Conservation (phyloP, 2,888 invertebrate genomes). For the Chelonus formosanus region DNA sequence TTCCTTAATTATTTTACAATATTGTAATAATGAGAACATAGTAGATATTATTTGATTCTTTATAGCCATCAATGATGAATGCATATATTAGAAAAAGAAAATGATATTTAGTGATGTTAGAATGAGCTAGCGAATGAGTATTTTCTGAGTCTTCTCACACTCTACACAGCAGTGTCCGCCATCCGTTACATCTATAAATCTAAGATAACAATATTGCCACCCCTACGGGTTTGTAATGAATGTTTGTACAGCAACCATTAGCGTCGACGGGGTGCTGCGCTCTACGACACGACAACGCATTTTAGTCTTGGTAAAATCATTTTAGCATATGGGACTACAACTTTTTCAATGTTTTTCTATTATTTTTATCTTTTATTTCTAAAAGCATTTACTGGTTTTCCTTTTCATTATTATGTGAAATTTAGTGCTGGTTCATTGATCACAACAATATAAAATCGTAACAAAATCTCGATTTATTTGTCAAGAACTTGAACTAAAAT, state of each 20-base stretch:
- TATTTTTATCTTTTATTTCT: constrained; percentile 31
- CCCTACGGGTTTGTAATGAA: constrained; percentile 60
- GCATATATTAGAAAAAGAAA: too few species aligned
- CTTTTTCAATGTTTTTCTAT: constrained; percentile 38
- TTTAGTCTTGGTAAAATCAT: constrained; percentile 52
- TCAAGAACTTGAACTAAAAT: constrained; percentile 32
- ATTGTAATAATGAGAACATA: too few species aligned
- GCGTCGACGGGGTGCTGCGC: constrained; percentile 50
- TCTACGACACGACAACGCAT: constrained; percentile 24
- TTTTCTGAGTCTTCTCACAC: constrained; percentile 30
- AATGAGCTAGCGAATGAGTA: constrained; percentile 34
- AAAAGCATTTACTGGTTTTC: neutral
- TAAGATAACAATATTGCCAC: constrained; percentile 64
- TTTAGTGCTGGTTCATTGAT: neutral
- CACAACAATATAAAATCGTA: constrained; percentile 18
- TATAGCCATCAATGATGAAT: too few species aligned
- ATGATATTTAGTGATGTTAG: constrained; percentile 34
- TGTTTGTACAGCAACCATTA: constrained; percentile 64
- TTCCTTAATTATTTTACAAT: too few species aligned
- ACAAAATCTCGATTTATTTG: constrained; percentile 33
- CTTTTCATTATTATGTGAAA: too few species aligned
- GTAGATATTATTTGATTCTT: too few species aligned
- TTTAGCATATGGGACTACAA: constrained; percentile 57
- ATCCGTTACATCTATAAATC: constrained; percentile 65
- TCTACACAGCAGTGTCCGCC: constrained; percentile 58